These are phyloP conservation scores for Ahaetulla prasina DNA, from an alignment of 2,113 vertebrate genomes.

Conservation along the genomic window DNA sequence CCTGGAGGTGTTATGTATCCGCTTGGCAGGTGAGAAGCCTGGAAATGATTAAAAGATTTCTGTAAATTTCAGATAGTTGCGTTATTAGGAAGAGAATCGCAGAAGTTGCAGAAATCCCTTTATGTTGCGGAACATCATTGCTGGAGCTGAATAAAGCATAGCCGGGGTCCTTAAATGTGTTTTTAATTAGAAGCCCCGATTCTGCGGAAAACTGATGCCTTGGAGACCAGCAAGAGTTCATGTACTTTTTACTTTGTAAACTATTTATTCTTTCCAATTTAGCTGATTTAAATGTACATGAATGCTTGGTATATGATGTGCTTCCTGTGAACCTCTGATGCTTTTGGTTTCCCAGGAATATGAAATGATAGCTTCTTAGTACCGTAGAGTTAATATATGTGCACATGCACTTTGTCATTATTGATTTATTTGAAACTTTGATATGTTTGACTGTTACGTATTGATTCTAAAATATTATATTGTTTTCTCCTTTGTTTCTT, in stretches of 20 bases:
- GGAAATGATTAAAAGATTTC: no score
- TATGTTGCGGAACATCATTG: neutral
- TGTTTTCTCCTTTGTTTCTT: neutral
- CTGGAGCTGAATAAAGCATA: no score
- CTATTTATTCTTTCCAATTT: neutral
- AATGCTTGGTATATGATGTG: neutral
- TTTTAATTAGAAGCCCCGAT: neutral
- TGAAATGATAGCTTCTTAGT: neutral
- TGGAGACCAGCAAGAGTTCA: no score
- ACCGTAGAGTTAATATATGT: neutral
- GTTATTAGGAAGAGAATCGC: neutral
- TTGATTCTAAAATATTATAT: neutral
- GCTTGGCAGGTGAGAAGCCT: neutral
- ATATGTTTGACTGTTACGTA: neutral
- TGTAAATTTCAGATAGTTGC: neutral
- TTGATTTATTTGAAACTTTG: neutral
- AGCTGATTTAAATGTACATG: neutral
- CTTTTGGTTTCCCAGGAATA: neutral
- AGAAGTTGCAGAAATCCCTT: neutral
- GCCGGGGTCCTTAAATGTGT: rapidly evolving
- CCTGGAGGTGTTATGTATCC: rapidly evolving
- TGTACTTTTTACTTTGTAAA: neutral
- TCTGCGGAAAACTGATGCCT: neutral
- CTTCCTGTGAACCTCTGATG: neutral
- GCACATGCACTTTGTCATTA: neutral